Percentiles rank a stretch among this genome's conserved stretches.
Evolutionary conservation across 2,113 vertebrate genomes (phyloP).

Genomic region (Malurus cyaneus): DNA sequence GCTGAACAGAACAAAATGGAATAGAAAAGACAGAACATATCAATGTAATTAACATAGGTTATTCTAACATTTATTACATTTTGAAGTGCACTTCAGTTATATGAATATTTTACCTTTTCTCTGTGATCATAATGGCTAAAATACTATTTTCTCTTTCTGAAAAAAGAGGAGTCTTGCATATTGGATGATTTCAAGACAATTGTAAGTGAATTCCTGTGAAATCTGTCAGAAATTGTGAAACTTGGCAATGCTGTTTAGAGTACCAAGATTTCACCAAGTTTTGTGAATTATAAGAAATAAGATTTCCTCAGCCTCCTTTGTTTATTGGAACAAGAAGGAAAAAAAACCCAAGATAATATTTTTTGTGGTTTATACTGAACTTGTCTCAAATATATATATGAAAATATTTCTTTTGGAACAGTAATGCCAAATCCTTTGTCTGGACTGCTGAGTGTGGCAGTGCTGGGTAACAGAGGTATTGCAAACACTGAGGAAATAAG

Average conservation of each 20-base stretch:
- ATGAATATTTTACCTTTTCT: not conserved
- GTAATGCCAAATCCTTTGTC: not conserved
- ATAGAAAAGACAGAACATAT: not conserved
- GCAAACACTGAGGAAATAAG: not conserved
- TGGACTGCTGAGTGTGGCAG: not conserved
- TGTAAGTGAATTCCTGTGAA: not conserved
- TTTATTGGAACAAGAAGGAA: not conserved
- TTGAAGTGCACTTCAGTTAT: not conserved
- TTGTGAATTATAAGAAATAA: not conserved
- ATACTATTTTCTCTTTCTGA: not conserved
- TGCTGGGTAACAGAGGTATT: not conserved
- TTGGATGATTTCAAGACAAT: not conserved
- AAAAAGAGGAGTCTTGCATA: not conserved
- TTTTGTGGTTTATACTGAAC: not conserved
- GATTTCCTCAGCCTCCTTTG: not conserved
- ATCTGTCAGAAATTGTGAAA: not conserved
- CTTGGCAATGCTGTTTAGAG: not conserved
- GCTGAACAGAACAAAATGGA: not conserved
- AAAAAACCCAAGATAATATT: rapidly evolving
- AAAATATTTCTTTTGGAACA: not conserved
- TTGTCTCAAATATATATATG: not conserved
- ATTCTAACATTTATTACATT: not conserved
- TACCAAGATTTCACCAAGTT: not conserved
- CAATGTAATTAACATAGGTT: not conserved
- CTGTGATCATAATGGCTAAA: not conserved